Evolutionary conservation across 2,113 vertebrate genomes (phyloP).

Genomic region (Ovis aries): DNA sequence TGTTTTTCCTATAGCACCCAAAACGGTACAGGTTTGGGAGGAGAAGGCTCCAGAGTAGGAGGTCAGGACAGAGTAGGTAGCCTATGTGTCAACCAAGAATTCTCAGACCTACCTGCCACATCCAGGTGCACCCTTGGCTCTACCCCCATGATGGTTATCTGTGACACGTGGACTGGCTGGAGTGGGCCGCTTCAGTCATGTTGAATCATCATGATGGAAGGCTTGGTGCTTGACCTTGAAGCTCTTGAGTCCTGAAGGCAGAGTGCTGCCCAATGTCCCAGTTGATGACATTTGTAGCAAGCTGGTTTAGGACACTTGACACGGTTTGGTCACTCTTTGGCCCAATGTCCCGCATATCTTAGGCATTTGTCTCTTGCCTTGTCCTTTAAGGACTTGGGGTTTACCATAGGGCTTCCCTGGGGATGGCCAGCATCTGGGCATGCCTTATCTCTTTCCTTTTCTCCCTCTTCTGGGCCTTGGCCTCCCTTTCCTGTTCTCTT

Average conservation of each 20-base stretch:
- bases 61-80: neutral
- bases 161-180: neutral
- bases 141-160: neutral
- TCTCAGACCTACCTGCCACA: neutral
- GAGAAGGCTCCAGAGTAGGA: neutral
- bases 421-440: neutral
- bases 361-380: neutral
- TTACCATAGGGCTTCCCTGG: neutral
- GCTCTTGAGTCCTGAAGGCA: neutral
- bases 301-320: neutral
- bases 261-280: neutral
- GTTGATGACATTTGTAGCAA: neutral
- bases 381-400: neutral
- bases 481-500: neutral
- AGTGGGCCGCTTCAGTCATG: neutral
- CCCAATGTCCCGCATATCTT: neutral
- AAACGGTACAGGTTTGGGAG: neutral
- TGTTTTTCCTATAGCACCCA: neutral
- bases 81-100: neutral
- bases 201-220: neutral
- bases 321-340: neutral
- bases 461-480: neutral
- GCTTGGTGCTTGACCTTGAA: neutral
- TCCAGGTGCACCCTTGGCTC: neutral
- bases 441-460: neutral